Evolutionary conservation across 2,113 vertebrate genomes (phyloP), one percentile per base, ranked within the genome.

Genomic region (Melanostigma gelatinosum): DNA sequence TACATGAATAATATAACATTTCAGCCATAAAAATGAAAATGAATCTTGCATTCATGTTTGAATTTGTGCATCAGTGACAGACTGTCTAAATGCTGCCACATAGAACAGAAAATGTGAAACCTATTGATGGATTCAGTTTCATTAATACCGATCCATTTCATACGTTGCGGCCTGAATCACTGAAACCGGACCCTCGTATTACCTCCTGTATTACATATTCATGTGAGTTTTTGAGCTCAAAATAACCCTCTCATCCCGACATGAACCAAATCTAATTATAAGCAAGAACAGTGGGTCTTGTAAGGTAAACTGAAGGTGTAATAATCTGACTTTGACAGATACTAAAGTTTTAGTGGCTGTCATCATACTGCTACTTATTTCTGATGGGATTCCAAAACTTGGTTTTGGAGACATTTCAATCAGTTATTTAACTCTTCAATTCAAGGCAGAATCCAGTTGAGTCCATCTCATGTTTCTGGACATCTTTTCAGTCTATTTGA

Each of bases 61-160:
- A 66, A 40, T 68, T 16, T 66, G 27, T 6, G 27, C 61, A 67
- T 36, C 38, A 42, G 38, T 60, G 66, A 60, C 76, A 72, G 60
- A 44, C 34, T 16, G 42, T 27, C 18, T 52, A 8, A 42, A 24
- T 18, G 18, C 38, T 65, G 58, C 46, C 38, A 72, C 12, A 73
- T 42, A 65, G 70, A 77, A 61, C 67, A 68, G 79, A 83, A 79
- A 88, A 85, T 76, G 29, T 80, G 68, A 83, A 82, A 84, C 82
- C 77, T 80, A 77, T 72, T 74, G 72, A 88, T 78, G 76, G 82
- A 42, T 65, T 85, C n/a, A 48, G 44, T 84, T 71, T 85, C 82
- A 72, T 79, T 63, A 62, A 84, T 20, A 13, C 57, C 75, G 84
- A 89, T 91, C 71, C n/a, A 68, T 90, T 91, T 67, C 88, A 83